These are phyloP conservation scores for Blera fallax DNA, from an alignment of 2,888 invertebrate genomes.

Conservation along the genomic window DNA sequence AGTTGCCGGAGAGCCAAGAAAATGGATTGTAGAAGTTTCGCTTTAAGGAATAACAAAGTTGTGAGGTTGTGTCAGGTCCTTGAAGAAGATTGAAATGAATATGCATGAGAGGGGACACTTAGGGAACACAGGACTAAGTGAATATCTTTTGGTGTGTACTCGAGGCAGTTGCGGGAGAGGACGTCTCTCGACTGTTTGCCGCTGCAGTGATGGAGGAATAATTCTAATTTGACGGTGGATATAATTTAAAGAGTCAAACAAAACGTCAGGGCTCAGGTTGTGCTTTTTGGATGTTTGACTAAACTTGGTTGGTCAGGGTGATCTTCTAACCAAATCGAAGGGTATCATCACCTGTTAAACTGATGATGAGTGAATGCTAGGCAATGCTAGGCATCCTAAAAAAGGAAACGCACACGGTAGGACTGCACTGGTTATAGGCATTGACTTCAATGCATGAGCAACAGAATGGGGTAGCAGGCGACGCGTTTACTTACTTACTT, in stretches of 20 bases:
- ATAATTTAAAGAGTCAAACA: conserved; percentile 36
- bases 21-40: conserved; percentile 58
- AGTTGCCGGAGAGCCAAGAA: conserved; percentile 12
- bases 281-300: too few relatives aligned
- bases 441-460: too few relatives aligned
- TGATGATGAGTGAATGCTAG: too few relatives aligned
- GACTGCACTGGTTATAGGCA: too few relatives aligned
- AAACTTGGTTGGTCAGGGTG: too few relatives aligned
- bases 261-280: not conserved
- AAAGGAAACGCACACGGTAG: too few relatives aligned
- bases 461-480: too few relatives aligned
- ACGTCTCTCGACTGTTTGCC: not conserved
- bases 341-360: too few relatives aligned
- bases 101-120: conserved; percentile 45
- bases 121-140: conserved; percentile 24
- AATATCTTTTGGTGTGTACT: conserved; percentile 34
- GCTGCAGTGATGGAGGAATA: not conserved
- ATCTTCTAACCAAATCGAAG: too few relatives aligned
- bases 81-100: conserved; percentile 37
- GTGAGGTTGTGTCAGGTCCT: conserved; percentile 11
- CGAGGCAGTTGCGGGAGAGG: conserved; percentile 31
- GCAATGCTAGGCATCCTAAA: too few relatives aligned
- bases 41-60: conserved; percentile 33
- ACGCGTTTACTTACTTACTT: too few relatives aligned
- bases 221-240: conserved; percentile 35